Base-by-base conservation (phyloP, 2,113 vertebrate species). In the Butastur rufipennis region DNA sequence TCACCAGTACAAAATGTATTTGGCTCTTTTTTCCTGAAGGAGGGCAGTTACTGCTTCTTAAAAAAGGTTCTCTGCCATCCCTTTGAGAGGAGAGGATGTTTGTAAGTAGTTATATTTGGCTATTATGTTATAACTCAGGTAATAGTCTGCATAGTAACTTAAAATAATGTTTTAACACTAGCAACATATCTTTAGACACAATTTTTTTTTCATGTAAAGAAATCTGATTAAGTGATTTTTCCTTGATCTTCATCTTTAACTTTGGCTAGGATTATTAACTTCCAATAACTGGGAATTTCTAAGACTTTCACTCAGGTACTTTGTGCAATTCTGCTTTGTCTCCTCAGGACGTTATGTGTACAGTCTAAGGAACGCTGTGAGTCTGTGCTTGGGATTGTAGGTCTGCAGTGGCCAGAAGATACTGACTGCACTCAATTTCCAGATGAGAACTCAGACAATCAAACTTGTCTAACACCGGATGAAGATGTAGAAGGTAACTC, bases 401-500 rank as follows among this genome's bases (percentile, higher is more conserved):
- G 99, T 42, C 87, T 99, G 58, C 99, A 99, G 96, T 99, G 99
- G 99, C 99, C 99, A 1, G 99, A 99, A 81, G 99, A 99, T 66
- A 99, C 99, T 2, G 99, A 99, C 79, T 99, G 99, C 48, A 97
- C 86, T 71, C 99, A 99, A 87, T 99, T 99, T 91, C 99, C 99
- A 31, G 99, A 99, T 91, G 99, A 99, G 68, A 99, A 97, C 58
- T 97, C 84, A 9, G 98, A 98, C 27, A 99, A 99, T 92, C 86
- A 94, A 52, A 98, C 98, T 45, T 99, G 99, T 87, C 97, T 99
- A 67, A 98, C 99, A 94, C 99, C 99, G 3, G 98, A 99, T 97
- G 98, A 98, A 40, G 99, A 98, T 10, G 99, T 99, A 12, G 98
- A 99, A 92, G 99, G 99, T 99, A 95, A 55, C 38, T 94, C 18